phyloP scores from a whole-genome alignment of 2,113 vertebrate genomes.

The Oxyruncus cristatus region DNA sequence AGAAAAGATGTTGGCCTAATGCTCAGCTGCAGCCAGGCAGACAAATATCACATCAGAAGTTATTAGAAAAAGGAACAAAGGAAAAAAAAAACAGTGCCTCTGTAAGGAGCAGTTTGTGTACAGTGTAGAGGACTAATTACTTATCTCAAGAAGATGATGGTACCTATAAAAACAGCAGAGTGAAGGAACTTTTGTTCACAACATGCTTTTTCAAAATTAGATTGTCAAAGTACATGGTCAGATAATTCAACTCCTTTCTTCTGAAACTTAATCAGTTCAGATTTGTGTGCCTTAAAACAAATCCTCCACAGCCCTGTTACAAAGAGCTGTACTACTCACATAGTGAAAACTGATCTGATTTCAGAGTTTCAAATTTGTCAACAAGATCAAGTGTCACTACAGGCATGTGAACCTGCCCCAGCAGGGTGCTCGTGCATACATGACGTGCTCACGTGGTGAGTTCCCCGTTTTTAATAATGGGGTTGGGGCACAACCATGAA shows the following conservation, averaged over 20 bases:
- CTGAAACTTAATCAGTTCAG: background rate
- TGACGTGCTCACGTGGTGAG: rapidly evolving
- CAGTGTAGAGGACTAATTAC: background rate
- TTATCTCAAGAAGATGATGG: background rate
- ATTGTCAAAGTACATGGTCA: background rate
- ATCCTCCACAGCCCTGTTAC: background rate
- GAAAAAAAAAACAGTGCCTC: background rate
- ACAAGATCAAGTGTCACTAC: background rate
- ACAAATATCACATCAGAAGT: background rate
- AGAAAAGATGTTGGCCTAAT: background rate
- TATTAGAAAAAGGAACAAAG: background rate
- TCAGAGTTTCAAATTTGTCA: background rate
- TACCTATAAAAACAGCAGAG: background rate
- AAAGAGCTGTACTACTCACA: background rate
- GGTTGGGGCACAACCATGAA: background rate
- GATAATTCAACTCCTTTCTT: background rate
- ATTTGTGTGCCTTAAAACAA: background rate
- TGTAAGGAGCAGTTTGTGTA: background rate
- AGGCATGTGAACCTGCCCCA: rapidly evolving
- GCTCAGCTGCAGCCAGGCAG: background rate
- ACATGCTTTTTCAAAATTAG: background rate
- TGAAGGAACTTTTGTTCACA: background rate
- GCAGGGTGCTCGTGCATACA: background rate
- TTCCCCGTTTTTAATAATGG: background rate
- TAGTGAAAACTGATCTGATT: background rate